Conservation (phyloP, 2,888 invertebrate species). For the Nephrotoma flavescens region DNA sequence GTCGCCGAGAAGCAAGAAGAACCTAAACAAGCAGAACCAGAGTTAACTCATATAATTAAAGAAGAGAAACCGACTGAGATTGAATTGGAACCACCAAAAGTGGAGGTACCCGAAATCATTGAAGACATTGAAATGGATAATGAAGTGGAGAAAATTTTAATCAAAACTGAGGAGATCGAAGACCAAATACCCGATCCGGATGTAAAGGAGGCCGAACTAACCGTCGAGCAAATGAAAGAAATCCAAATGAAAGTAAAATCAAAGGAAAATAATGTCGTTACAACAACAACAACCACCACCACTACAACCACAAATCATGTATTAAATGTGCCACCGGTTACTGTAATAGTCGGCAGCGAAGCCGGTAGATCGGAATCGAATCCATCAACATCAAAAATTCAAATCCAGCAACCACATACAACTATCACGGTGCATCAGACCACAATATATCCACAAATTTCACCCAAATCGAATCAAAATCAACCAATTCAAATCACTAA, state of each 20-base stretch:
- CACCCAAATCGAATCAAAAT: constrained; percentile 8
- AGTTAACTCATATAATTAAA: background rate
- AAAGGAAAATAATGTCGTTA: constrained; percentile 6
- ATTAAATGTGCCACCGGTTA: constrained; percentile 10
- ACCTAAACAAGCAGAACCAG: background rate
- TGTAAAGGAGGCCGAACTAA: constrained; percentile 11
- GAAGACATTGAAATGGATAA: background rate
- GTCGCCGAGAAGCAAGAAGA: background rate
- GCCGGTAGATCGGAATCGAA: background rate
- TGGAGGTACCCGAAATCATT: background rate
- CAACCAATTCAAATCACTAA: constrained; percentile 15
- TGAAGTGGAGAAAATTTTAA: background rate
- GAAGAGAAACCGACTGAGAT: background rate
- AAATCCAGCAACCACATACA: constrained; percentile 15
- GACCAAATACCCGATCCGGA: background rate
- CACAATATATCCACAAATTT: constrained; percentile 14
- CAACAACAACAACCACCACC: background rate
- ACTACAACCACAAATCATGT: constrained; percentile 2
- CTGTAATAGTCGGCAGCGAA: constrained; percentile 13
- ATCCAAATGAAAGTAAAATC: constrained; percentile 14
- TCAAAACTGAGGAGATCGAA: background rate
- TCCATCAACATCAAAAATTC: constrained; percentile 10
- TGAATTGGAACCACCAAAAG: constrained; percentile 5
- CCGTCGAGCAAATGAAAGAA: constrained; percentile 13
- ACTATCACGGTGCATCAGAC: constrained; percentile 16